These are phyloP conservation scores for Drosophila parabipectinata DNA, from an alignment of 1,140 invertebrate species.

Conservation along the genomic window DNA sequence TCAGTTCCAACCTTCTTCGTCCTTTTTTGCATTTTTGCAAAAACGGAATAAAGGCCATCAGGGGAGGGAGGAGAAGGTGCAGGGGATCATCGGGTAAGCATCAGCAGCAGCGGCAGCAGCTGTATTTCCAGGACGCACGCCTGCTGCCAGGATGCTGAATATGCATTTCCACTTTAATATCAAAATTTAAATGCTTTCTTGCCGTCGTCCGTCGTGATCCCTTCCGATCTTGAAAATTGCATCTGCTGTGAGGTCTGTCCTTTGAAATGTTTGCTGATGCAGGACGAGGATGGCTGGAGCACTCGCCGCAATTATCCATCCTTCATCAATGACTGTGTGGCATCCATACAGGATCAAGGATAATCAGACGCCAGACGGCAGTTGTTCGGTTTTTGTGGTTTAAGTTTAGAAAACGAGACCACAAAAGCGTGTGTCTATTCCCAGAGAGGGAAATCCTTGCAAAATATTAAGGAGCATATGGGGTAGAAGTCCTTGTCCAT, in stretches of 20 bases:
- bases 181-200: conserved; percentile 78
- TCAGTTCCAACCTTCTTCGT: conserved; percentile 50
- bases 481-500: not conserved
- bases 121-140: conserved; percentile 75
- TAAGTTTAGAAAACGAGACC: conserved; percentile 29
- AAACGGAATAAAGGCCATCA: not conserved
- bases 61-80: conserved; percentile 11
- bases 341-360: conserved; percentile 38
- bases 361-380: conserved; percentile 50
- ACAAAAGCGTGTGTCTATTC: conserved; percentile 38
- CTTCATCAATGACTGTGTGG: conserved; percentile 35
- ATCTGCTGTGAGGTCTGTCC: conserved; percentile 63
- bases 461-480: not conserved
- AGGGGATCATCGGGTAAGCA: conserved; percentile 26
- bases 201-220: conserved; percentile 46
- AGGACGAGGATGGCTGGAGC: conserved; percentile 24
- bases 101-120: conserved; percentile 54
- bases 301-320: conserved; percentile 67
- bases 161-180: conserved; percentile 83
- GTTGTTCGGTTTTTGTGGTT: conserved; percentile 38
- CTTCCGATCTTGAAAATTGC: conserved; percentile 75
- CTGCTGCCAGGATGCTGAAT: conserved; percentile 82
- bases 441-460: conserved; percentile 1
- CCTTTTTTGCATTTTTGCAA: conserved; percentile 49
- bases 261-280: conserved; percentile 8